Evolutionary conservation across 1,140 invertebrate genomes (phyloP), one percentile per base, ranked within the genome.

Genomic region (Chionoecetes opilio): DNA sequence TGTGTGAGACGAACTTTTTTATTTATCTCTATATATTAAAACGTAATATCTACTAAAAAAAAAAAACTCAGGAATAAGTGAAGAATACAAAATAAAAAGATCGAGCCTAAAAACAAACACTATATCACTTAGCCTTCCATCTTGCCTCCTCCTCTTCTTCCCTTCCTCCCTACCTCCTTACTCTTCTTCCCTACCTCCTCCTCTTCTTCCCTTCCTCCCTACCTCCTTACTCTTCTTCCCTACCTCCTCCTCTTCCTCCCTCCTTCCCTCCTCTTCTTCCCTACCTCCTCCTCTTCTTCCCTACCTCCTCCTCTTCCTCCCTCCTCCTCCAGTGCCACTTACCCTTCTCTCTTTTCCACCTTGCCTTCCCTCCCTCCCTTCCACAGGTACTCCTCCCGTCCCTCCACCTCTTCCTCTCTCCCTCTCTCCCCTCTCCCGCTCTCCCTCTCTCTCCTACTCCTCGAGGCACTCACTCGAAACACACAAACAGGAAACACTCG

Each of bases 401-500:
- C 63, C 11, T 75, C 63, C 63, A n/a, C n/a, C 21, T n/a, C 63
- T 26, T 46, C 1, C 63, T 75, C 5, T 21, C n/a, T n/a, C 63
- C 63, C 26, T n/a, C 63, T n/a, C 63, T n/a, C n/a, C 63, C 21
- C 26, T n/a, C 63, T 21, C 63, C 6, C 63, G 21, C 63, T 75
- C 63, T 75, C 6, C 21, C 53, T 75, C 63, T 21, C 21, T n/a
- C 63, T 11, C 63, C n/a, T n/a, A 5, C 11, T 75, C 63, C n/a
- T n/a, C n/a, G 21, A n/a, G 21, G 6, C 63, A 2, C 63, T 75
- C 63, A n/a, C 63, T 75, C 63, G 63, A 75, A 75, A 75, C 63
- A 75, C 63, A 75, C 63, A 75, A 75, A 75, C 63, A 75, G 63
- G 63, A 75, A 75, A 75, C 26, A 75, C 63, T 75, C 63, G 63